Conservation (phyloP, 2,113 vertebrate species). For the Protobothrops flavoviridis region DNA sequence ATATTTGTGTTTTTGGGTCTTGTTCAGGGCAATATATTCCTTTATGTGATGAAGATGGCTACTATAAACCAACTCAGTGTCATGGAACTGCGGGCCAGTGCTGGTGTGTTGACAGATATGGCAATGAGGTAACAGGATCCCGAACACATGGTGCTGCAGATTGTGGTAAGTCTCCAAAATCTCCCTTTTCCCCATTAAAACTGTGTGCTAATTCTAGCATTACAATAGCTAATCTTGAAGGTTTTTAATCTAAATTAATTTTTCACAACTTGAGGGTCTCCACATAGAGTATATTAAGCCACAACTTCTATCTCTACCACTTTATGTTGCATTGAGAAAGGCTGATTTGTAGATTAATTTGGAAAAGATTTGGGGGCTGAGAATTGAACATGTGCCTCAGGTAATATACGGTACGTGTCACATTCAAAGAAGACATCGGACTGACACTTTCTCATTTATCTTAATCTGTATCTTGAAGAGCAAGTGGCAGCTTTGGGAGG, state of each 20-base stretch:
- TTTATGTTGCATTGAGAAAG: background rate
- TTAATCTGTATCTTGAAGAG: background rate
- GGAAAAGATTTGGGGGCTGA: background rate
- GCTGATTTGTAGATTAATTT: background rate
- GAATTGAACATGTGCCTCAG: background rate
- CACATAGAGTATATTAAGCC: background rate
- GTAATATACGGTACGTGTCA: background rate
- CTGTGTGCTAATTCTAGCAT: background rate
- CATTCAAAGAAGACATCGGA: background rate
- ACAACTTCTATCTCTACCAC: background rate
- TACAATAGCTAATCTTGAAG: background rate
- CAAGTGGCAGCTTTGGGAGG: background rate
- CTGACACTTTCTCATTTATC: background rate
- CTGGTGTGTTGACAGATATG: constrained; percentile 97
- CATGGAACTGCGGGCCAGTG: constrained; percentile 87
- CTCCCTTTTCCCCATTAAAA: background rate
- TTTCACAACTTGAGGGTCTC: background rate
- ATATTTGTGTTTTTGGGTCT: background rate
- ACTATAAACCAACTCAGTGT: constrained; percentile 91
- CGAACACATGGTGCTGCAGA: constrained; percentile 79
- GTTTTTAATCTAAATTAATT: background rate
- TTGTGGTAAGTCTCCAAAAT: constrained; percentile 78
- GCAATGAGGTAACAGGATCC: constrained; percentile 88
- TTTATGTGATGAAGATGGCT: constrained; percentile 91
- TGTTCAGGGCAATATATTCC: constrained; percentile 85